Conservation (phyloP, 2,113 vertebrate genomes). For the Lophura nycthemera region DNA sequence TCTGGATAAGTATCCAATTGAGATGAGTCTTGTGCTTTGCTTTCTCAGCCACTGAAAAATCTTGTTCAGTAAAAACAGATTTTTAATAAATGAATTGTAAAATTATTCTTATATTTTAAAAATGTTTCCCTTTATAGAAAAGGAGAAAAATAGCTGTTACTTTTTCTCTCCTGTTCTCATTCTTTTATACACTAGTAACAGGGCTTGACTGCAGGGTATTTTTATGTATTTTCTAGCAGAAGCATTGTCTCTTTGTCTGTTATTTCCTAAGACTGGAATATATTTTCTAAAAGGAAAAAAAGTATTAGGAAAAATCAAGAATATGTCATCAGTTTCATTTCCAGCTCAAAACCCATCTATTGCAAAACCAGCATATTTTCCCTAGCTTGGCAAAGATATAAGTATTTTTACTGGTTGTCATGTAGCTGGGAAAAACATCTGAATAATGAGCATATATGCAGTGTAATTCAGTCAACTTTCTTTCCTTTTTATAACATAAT, state of each 20-base stretch:
- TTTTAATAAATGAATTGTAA: neutral
- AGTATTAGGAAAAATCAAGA: neutral
- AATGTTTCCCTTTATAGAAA: neutral
- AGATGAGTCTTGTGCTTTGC: neutral
- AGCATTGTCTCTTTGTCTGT: neutral
- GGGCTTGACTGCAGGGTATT: neutral
- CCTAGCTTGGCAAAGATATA: neutral
- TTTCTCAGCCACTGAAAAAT: neutral
- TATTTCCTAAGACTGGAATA: neutral
- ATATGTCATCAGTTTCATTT: neutral
- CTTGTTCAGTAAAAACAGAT: neutral
- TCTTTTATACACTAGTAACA: neutral
- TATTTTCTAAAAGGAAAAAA: neutral
- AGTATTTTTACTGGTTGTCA: slow-evolving; percentile 21
- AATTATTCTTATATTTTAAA: neutral
- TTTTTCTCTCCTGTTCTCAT: neutral
- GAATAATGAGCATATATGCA: slow-evolving; percentile 4
- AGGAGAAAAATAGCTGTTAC: neutral
- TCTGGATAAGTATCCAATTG: neutral
- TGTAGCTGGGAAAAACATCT: neutral
- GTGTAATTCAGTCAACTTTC: neutral
- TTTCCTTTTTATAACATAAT: slow-evolving; percentile 23
- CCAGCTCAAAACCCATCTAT: neutral
- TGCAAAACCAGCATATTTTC: neutral
- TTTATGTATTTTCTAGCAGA: neutral